phyloP scores from a whole-genome alignment of 2,113 vertebrate genomes.

The Thinocorus orbignyianus region DNA sequence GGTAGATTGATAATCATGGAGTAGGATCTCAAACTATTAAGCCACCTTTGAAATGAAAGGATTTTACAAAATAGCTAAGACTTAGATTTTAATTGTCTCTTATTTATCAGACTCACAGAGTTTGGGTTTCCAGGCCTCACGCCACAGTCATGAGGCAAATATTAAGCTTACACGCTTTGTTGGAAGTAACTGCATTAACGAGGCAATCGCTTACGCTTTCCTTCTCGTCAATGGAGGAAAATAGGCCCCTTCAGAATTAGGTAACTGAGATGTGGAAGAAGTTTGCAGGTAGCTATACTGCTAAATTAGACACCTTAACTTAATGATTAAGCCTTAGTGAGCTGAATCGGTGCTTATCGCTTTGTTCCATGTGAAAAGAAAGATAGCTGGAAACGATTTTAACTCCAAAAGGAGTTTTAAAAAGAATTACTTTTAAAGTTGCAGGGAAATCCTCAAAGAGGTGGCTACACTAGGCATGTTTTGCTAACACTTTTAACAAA shows the following conservation, averaged over 20 bases:
- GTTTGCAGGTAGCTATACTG: not conserved
- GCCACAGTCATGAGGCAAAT: not conserved
- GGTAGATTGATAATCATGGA: not conserved
- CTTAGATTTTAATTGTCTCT: not conserved
- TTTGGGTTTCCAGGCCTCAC: not conserved
- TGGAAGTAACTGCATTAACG: not conserved
- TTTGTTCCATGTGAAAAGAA: conserved; percentile 14
- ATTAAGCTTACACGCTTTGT: not conserved
- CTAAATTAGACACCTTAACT: conserved; percentile 26
- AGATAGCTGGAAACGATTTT: not conserved
- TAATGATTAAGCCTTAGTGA: conserved; percentile 26
- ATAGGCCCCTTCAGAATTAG: not conserved
- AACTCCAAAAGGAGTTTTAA: not conserved
- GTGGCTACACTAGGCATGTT: not conserved
- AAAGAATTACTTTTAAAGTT: conserved; percentile 7
- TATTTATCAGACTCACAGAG: not conserved
- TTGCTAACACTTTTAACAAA: not conserved
- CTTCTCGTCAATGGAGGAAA: not conserved
- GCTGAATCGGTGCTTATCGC: not conserved
- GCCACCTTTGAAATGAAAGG: not conserved
- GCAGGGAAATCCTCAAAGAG: not conserved
- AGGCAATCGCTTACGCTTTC: not conserved
- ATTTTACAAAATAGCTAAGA: not conserved
- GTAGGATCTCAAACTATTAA: not conserved
- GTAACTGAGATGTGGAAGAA: not conserved